A percentile compares a stretch with the other conserved stretches of the same genome.
Evolutionary conservation across 1,140 invertebrate genomes (phyloP).

Genomic region (Listronotus oregonensis): DNA sequence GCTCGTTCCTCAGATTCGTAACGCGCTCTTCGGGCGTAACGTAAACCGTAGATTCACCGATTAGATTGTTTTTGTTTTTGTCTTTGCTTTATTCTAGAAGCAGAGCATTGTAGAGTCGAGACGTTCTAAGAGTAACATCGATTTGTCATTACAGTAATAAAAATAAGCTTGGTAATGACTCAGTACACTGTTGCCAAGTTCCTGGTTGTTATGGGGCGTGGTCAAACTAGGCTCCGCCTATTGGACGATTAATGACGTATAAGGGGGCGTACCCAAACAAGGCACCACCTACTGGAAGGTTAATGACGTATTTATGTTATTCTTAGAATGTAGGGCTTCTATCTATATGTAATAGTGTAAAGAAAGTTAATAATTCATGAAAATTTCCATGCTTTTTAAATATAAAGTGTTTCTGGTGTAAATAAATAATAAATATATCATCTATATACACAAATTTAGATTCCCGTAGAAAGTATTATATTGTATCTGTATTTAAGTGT

Average conservation of each 20-base stretch:
- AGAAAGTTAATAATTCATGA: too few species aligned
- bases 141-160: not conserved
- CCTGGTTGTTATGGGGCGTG: too few species aligned
- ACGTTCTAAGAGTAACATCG: not conserved
- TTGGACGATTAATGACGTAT: too few species aligned
- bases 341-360: too few species aligned
- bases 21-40: conserved; percentile 91
- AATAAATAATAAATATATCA: not conserved
- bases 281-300: too few species aligned
- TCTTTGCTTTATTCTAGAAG: not conserved
- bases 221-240: too few species aligned
- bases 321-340: too few species aligned
- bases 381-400: too few species aligned
- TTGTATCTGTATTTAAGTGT: conserved; percentile 1
- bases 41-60: conserved; percentile 96
- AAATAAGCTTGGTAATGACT: too few species aligned
- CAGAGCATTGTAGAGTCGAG: not conserved
- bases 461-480: conserved; percentile 13
- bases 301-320: too few species aligned
- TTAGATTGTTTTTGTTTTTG: conserved; percentile 60
- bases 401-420: conserved; percentile 2
- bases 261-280: too few species aligned
- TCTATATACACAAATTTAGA: not conserved
- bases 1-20: conserved; percentile 91
- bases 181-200: too few species aligned